A percentile compares a stretch with the other conserved stretches of the same genome.
Evolutionary conservation across 1,140 invertebrate genomes (phyloP).

Genomic region (Reticulitermes speratus): DNA sequence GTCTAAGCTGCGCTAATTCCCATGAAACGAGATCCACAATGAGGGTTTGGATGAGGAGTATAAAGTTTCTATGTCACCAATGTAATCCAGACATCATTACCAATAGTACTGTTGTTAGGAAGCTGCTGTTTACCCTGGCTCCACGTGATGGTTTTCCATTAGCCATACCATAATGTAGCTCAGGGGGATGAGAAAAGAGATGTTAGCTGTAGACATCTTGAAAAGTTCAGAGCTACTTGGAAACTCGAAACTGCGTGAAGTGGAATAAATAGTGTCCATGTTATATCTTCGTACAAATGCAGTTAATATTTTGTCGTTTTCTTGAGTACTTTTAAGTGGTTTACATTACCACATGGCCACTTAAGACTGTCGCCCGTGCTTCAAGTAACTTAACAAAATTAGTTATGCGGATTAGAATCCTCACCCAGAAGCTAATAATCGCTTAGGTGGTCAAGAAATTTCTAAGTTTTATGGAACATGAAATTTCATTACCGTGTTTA

Average conservation of each 20-base stretch:
- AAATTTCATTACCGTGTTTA: too few relatives aligned
- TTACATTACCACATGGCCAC: too few relatives aligned
- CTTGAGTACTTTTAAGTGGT: too few relatives aligned
- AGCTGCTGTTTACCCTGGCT: neutral
- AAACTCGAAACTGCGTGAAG: neutral
- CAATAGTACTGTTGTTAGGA: neutral
- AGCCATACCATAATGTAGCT: neutral
- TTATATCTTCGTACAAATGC: too few relatives aligned
- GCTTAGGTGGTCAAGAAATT: too few relatives aligned
- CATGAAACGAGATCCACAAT: constrained; percentile 11
- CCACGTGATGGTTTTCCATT: neutral
- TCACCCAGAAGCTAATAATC: too few relatives aligned
- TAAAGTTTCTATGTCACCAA: constrained; percentile 12
- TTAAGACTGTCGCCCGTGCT: too few relatives aligned
- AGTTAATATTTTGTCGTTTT: too few relatives aligned
- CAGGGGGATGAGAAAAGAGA: neutral
- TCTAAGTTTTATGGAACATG: too few relatives aligned
- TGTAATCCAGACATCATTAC: constrained; percentile 10
- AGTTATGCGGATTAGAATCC: too few relatives aligned
- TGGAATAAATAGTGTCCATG: too few relatives aligned
- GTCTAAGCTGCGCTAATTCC: constrained; percentile 17
- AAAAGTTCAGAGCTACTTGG: neutral
- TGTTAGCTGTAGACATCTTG: neutral
- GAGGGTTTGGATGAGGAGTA: neutral
- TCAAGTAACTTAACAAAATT: too few relatives aligned